Evolutionary conservation across 2,113 vertebrate species (phyloP), one percentile per base, ranked within the genome.

Genomic region (Eublepharis macularius): DNA sequence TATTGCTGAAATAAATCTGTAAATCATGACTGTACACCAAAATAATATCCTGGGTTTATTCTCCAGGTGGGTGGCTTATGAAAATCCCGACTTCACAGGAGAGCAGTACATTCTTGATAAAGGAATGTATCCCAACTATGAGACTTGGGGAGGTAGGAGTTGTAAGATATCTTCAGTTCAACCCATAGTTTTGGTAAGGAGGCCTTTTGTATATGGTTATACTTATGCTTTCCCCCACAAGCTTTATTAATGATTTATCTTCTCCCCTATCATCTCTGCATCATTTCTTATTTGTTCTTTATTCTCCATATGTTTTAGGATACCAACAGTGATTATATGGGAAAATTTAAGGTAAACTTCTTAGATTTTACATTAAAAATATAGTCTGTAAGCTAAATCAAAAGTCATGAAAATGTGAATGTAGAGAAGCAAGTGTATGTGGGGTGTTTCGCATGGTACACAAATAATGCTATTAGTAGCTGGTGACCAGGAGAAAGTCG

Each of bases 21-120:
- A 10, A 81, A 34, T n/a, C 24, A 34, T 65, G 1, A 1, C 65
- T 9, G 4, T 89, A 57, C 0, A 65, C 3, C 77, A 6, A 51
- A 86, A 41, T n/a, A 45, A 0, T 80, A 65, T 79, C 13, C 26
- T 39, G 54, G 0, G 74, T 14, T 54, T 79, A 80, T 88, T 66
- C 91, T 81, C 78, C 90, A 99, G 99, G 24, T 99, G 99, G 99
- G 97, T 99, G 88, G 97, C 96, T 17, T 99, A 99, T 89, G 98
- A 99, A 93, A 97, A 98, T 47, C 95, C 98, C 1, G 97, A 96
- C 14, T 99, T 99, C 93, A 97, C 96, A 0, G 99, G 99, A 39
- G 98, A 99, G 86, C 95, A 98, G 72, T 99, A 98, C 13, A 77
- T 99, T 68, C 93, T 99, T 90, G 96, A 98, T 92, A 99, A 98